These are phyloP conservation scores for Iphiclides podalirius DNA, from an alignment of 2,888 invertebrate genomes.

Conservation along the genomic window DNA sequence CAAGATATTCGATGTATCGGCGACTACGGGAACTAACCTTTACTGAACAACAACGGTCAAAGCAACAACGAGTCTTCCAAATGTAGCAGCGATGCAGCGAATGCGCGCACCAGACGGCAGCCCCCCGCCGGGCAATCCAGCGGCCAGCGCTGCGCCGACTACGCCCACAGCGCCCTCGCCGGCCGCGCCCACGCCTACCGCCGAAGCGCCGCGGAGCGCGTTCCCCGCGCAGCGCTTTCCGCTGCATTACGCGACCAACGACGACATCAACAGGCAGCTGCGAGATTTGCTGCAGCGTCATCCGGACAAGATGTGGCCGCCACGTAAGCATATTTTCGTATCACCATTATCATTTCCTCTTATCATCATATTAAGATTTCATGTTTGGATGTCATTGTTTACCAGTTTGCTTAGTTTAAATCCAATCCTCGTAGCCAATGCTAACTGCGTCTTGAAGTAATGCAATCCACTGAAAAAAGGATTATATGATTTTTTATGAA, in stretches of 20 bases:
- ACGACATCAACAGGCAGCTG: slow-evolving; percentile 85
- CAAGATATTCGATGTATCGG: too few relatives aligned
- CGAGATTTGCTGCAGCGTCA: slow-evolving; percentile 90
- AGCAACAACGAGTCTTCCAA: slow-evolving; percentile 5
- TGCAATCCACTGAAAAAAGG: too few relatives aligned
- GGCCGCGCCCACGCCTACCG: slow-evolving; percentile 38
- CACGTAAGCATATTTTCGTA: slow-evolving; percentile 52
- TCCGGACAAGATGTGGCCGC: slow-evolving; percentile 82
- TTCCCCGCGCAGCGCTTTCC: slow-evolving; percentile 72
- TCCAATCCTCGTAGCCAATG: too few relatives aligned
- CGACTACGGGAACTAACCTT: too few relatives aligned
- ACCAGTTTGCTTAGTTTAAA: background rate
- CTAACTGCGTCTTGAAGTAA: too few relatives aligned
- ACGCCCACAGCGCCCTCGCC: slow-evolving; percentile 29
- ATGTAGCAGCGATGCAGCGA: slow-evolving; percentile 71
- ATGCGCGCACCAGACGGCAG: slow-evolving; percentile 57
- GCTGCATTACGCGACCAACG: slow-evolving; percentile 70
- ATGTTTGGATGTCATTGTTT: too few relatives aligned
- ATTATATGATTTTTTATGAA: too few relatives aligned
- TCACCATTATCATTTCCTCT: too few relatives aligned
- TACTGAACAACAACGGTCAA: too few relatives aligned
- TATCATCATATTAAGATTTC: too few relatives aligned
- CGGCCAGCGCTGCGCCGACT: slow-evolving; percentile 30
- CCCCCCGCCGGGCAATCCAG: slow-evolving; percentile 41
- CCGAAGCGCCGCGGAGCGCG: slow-evolving; percentile 59